Base-by-base conservation (phyloP, 2,113 vertebrate species). In the Microcebus lehilahytsara region DNA sequence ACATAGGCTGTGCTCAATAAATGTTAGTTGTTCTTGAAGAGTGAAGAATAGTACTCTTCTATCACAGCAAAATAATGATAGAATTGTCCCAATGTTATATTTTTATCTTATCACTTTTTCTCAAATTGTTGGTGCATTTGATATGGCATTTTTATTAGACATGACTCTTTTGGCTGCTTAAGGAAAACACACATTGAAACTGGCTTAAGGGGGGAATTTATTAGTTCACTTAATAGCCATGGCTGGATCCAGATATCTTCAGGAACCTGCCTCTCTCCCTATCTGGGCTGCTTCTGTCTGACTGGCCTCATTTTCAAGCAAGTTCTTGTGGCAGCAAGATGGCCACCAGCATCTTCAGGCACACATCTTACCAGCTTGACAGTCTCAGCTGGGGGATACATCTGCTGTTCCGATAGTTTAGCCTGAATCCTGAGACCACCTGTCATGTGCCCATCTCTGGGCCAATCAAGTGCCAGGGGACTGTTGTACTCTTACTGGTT, bases 81-180 rank as follows among this genome's bases (percentile, higher is more conserved):
- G 58, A 49, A 85, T 49, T 23, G 2, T 74, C 58, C 17, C 14
- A 53, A 17, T 92, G 79, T 89, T 71, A 64, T 85, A 53, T 58
- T 85, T 96, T 96, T 86, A 19, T 60, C 23, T 1, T 83, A 56
- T 81, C 53, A 69, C 34, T 84, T 97, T 93, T 89, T 42, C 69
- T 56, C 85, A 66, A 92, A 84, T 11, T 27, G 0, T 37, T 69
- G 19, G 37, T 83, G 13, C 19, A 64, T 75, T 79, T 94, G 13
- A 85, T 72, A 13, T 88, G 37, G 34, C 60, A n/a, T 37, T 88
- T 66, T 85, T 96, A 77, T 75, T 56, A 69, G 42, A 87, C 16
- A 42, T 84, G 51, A 42, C 1, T 67, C 1, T 75, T n/a, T 85
- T 66, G 12, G 3, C 86, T 80, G 8, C 64, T 90, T 66, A 23